Base-by-base conservation (phyloP, 2,888 invertebrate species). In the Pollenia griseotomentosa region DNA sequence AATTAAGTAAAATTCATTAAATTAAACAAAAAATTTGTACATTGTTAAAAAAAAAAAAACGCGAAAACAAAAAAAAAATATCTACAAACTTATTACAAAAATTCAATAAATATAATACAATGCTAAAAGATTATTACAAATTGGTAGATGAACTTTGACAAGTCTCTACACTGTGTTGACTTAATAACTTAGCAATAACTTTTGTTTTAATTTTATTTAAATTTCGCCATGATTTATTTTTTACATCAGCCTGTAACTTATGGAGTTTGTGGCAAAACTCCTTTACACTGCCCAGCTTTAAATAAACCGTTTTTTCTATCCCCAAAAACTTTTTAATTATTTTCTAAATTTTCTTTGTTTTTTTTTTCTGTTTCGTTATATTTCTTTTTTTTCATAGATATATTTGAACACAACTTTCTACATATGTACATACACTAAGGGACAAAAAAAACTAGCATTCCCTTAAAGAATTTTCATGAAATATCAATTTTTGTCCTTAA, bases 201-300 rank as follows among this genome's bases (percentile, higher is more conserved):
- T 75, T 70, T 23, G n/a, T 61, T 71, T 55, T 33, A 14, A 23
- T 65, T 46, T 55, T 33, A 44, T 12, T 33, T 33, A 33, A 33
- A 53, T 53, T 44, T 44, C 23, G 19, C 5, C 8, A 12, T 19
- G 40, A 83, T 66, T 61, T 59, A 33, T 59, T 65, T 83, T 84
- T 89, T 88, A 89, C 84, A 89, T 88, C 90, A 90, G 90, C 89
- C 90, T 89, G 89, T 88, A 89, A 88, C 89, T 88, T 74, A 23
- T 40, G 61, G 55, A 44, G 46, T 59, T 74, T 57, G 44, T 42
- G n/a, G 44, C 19, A n/a, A 42, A 42, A 70, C 48, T 73, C 16
- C 14, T 33, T 3, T 12, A 63, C 55, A 65, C 8, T 59, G 33
- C 51, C 53, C n/a, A 7, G 16, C 63, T 12, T 12, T 46, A 8